Conservation (phyloP, 1,140 invertebrate genomes). For the Pachypsylla venusta region DNA sequence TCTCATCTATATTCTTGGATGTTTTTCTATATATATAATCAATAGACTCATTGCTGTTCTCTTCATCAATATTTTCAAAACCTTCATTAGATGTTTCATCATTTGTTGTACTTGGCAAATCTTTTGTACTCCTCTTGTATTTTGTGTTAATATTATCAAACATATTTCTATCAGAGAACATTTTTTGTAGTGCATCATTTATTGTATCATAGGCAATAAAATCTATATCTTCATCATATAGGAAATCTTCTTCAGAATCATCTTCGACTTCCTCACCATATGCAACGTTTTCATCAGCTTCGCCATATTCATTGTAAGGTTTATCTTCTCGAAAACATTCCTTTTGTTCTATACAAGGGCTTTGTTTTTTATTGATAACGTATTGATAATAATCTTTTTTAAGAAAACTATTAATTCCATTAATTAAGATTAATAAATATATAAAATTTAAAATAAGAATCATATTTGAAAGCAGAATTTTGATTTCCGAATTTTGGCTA, state of each 20-base stretch:
- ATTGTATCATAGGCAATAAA: constrained; percentile 1
- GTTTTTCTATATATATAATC: neutral
- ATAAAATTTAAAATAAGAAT: too few species aligned
- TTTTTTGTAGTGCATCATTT: neutral
- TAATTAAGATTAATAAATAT: too few species aligned
- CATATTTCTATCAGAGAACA: neutral
- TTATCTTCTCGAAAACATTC: too few species aligned
- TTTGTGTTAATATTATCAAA: neutral
- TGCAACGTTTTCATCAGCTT: neutral
- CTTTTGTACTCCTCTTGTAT: neutral
- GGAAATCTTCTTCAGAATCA: neutral
- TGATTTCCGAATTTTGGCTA: too few species aligned
- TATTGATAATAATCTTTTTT: constrained; percentile 5
- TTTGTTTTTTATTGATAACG: neutral
- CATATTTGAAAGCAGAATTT: too few species aligned
- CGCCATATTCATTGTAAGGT: neutral
- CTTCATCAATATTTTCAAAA: neutral
- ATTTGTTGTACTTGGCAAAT: neutral
- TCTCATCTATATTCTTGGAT: neutral
- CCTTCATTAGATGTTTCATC: neutral
- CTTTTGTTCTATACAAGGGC: neutral
- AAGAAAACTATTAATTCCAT: too few species aligned
- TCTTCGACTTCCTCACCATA: neutral
- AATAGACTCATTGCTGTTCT: neutral
- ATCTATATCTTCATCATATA: neutral